These are phyloP conservation scores for Drosophila merina DNA, from an alignment of 2,888 invertebrate species.

Conservation along the genomic window DNA sequence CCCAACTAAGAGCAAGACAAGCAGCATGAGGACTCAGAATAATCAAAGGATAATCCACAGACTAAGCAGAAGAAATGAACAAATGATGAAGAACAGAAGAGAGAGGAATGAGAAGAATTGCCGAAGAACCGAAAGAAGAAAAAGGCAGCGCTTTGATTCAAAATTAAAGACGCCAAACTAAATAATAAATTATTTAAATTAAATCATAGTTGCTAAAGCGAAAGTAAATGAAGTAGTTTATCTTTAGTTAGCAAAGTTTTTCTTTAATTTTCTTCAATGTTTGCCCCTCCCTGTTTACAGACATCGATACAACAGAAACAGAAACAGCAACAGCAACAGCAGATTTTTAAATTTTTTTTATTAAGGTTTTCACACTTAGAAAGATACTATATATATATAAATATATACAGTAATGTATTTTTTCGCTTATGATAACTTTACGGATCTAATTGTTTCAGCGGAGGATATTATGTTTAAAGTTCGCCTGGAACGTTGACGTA, in stretches of 20 bases:
- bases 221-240: conserved; percentile 22
- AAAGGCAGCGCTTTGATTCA: conserved; percentile 64
- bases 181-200: conserved; percentile 44
- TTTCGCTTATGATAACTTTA: conserved; percentile 27
- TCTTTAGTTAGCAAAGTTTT: conserved; percentile 73
- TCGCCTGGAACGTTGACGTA: conserved; percentile 48
- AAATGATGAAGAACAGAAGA: conserved; percentile 28
- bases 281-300: background rate
- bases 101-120: background rate
- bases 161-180: conserved; percentile 65
- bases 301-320: background rate
- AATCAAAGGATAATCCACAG: conserved; percentile 11
- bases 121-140: background rate
- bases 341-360: conserved; percentile 18
- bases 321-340: too few species aligned
- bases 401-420: conserved; percentile 29
- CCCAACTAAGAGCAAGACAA: conserved; percentile 55
- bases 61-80: conserved; percentile 31
- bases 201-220: conserved; percentile 37
- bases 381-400: conserved; percentile 16
- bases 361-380: conserved; percentile 16
- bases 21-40: conserved; percentile 27
- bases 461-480: conserved; percentile 45
- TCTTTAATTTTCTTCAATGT: conserved; percentile 33
- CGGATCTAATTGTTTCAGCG: conserved; percentile 42